phyloP scores from a whole-genome alignment of 2,113 vertebrate genomes.

The Oncorhynchus mykiss region DNA sequence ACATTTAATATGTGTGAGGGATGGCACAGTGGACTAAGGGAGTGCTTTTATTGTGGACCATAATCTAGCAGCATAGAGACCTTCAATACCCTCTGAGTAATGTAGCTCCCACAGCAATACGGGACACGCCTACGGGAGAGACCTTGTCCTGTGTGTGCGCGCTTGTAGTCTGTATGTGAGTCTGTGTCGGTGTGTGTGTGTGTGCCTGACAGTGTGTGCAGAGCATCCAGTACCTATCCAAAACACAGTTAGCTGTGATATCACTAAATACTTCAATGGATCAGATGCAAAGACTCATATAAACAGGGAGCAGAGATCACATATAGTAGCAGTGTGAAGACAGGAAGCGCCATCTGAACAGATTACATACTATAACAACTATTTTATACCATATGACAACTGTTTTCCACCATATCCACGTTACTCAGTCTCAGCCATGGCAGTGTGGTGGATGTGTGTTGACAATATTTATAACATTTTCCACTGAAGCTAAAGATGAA shows the following conservation, averaged over 20 bases:
- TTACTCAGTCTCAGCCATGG: not conserved
- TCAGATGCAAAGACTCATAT: no score
- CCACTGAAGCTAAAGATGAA: no score
- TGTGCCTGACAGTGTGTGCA: not conserved
- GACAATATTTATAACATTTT: conserved; percentile 43
- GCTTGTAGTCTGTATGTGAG: not conserved
- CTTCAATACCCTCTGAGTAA: not conserved
- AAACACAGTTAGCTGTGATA: no score
- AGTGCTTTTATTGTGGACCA: not conserved
- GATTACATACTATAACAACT: no score
- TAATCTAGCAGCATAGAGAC: not conserved
- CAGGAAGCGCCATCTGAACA: not conserved
- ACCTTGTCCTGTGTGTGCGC: not conserved
- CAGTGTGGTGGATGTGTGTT: conserved; percentile 16
- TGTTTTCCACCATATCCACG: not conserved
- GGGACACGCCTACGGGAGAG: no score
- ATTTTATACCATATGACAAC: not conserved
- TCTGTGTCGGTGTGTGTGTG: not conserved
- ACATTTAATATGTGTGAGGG: not conserved
- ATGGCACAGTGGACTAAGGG: no score
- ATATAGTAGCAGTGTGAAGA: not conserved
- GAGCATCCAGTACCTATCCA: no score
- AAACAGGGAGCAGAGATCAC: not conserved
- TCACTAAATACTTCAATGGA: no score
- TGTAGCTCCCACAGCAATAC: not conserved